Conservation (phyloP, 2,888 invertebrate species). For the Chloroclysta siterata region DNA sequence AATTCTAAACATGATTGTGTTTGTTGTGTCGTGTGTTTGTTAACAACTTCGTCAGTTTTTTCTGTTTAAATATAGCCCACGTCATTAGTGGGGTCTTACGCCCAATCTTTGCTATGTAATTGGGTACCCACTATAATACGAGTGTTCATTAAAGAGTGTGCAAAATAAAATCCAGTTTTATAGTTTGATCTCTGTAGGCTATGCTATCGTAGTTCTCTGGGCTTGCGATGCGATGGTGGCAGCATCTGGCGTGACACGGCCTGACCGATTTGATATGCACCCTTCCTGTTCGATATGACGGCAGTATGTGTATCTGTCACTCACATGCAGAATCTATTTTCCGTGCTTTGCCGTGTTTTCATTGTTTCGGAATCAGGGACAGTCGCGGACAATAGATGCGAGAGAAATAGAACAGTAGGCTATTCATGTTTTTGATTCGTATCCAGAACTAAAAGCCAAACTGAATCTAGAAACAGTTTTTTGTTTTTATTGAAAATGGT, state of each 20-base stretch:
- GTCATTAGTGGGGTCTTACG: too few relatives aligned
- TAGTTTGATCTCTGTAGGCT: conserved; percentile 1
- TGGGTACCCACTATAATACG: too few relatives aligned
- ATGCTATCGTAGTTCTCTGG: conserved; percentile 5
- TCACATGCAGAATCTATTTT: conserved; percentile 37
- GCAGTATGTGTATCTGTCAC: conserved; percentile 43
- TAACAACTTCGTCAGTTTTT: too few relatives aligned
- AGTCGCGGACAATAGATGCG: conserved; percentile 17
- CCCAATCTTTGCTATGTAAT: too few relatives aligned
- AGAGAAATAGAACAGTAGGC: conserved; percentile 14
- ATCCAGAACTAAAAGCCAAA: not conserved
- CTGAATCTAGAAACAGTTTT: not conserved
- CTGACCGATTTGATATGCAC: conserved; percentile 80
- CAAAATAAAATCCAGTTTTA: not conserved
- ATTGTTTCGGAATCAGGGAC: conserved; percentile 27
- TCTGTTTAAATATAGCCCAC: too few relatives aligned
- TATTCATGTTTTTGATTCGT: conserved; percentile 3
- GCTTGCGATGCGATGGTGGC: conserved; percentile 26
- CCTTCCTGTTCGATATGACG: conserved; percentile 62
- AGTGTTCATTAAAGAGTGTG: not conserved
- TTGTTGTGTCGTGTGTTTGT: too few relatives aligned
- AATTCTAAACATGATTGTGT: too few relatives aligned
- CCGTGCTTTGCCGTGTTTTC: conserved; percentile 33
- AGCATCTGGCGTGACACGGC: conserved; percentile 63
- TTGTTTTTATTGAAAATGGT: not conserved